Evolutionary conservation across 2,888 invertebrate species (phyloP), one percentile per base, ranked within the genome.

Genomic region (Arge pagana): DNA sequence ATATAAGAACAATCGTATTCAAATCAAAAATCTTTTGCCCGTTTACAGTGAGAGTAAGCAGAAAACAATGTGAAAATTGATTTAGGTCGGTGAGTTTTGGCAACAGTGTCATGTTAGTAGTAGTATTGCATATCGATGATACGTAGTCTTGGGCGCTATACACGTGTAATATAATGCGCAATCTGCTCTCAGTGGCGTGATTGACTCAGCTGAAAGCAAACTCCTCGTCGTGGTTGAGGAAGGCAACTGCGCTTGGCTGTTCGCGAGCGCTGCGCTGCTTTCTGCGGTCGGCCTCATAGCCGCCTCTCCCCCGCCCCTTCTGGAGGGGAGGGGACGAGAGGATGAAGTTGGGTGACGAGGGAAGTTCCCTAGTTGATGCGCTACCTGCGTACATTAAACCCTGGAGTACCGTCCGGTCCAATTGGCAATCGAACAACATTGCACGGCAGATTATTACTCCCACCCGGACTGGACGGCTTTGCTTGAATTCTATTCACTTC

Each of bases 391-490:
- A 83, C 77, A 65, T 82, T 84, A 69, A 88, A 88, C 39, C 88
- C 88, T 62, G 78, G 81, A 41, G 88, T 87, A 57, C 90, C 90
- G 66, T 92, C 90, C 1, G 92, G 92, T 28, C 90, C 90, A 63
- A 82, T 81, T 0, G 92, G 92, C 70, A 87, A 81, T 64, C 92
- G 81, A 66, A 91, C 81, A 50, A 91, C 81, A 54, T 72, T 74
- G 40, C 23, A 62, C 15, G 71, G 63, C 11, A 68, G 36, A 43
- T 53, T 64, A 30, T 51, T 54, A 24, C 45, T 35, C 10, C 41
- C 31, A 15, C 30, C 24, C 16, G 55, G 39, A 31, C 56, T 37
- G 7, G 52, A 21, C 13, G 48, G 41, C 36, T 77, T 78, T 23
- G 71, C 67, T 57, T 78, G 78, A 57, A 79, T 76, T 62, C 67